These are phyloP conservation scores for Coccyzus lansbergi DNA, from an alignment of 2,797 vertebrate species.

Conservation along the genomic window DNA sequence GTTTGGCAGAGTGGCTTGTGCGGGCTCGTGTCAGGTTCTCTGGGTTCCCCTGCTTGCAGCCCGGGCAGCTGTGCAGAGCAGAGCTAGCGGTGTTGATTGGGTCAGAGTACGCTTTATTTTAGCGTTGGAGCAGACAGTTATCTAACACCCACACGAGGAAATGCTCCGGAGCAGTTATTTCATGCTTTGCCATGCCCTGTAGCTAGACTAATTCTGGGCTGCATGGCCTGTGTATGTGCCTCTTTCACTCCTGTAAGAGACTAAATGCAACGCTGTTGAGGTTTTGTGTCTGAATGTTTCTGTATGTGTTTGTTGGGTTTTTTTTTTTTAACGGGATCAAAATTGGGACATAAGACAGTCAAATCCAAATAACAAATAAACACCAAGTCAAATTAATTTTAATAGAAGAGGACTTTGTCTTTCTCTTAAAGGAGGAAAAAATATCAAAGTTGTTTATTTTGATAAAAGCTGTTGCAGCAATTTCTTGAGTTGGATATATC, in stretches of 20 bases:
- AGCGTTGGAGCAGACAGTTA: conserved; percentile 78
- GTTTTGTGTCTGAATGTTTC: background rate
- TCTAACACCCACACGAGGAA: conserved; percentile 81
- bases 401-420: conserved; percentile 46
- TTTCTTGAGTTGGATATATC: conserved; percentile 70
- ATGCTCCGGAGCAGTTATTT: conserved; percentile 80
- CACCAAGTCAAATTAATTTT: conserved; percentile 57
- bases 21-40: background rate
- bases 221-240: conserved; percentile 63
- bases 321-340: conserved; percentile 27
- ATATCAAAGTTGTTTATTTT: conserved; percentile 68
- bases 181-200: conserved; percentile 80
- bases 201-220: conserved; percentile 78
- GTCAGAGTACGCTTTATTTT: conserved; percentile 73
- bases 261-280: conserved; percentile 44
- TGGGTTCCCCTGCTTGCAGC: background rate
- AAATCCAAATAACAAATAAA: conserved; percentile 63
- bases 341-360: conserved; percentile 35
- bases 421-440: conserved; percentile 46
- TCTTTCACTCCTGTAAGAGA: conserved; percentile 65
- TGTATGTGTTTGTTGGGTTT: background rate
- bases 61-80: conserved; percentile 46
- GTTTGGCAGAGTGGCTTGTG: background rate
- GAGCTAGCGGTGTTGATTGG: conserved; percentile 11
- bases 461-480: conserved; percentile 56